Evolutionary conservation across 2,113 vertebrate species (phyloP).

Genomic region (Eubucco bourcierii): DNA sequence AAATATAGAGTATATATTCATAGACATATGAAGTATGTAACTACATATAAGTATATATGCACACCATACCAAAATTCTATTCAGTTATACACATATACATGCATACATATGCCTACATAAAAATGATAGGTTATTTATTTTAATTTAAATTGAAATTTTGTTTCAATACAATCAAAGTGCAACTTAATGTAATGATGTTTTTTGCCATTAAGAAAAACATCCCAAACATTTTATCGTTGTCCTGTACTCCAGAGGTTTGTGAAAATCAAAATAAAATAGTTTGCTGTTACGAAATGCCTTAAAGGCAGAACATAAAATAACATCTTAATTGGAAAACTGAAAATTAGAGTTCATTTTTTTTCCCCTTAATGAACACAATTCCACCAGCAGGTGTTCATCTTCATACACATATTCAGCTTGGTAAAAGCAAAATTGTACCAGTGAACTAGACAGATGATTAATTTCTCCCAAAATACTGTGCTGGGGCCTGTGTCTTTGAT

Average conservation of each 20-base stretch:
- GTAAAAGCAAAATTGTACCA: not conserved
- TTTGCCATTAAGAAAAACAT: not conserved
- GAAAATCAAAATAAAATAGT: conserved; percentile 1
- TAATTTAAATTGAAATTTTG: not conserved
- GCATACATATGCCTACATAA: rapidly evolving
- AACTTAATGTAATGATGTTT: not conserved
- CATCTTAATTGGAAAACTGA: conserved; percentile 26
- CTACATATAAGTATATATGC: not conserved
- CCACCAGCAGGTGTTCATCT: not conserved
- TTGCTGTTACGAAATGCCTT: not conserved
- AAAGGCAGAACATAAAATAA: conserved; percentile 48
- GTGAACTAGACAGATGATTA: not conserved
- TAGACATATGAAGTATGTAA: not conserved
- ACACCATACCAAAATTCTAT: not conserved
- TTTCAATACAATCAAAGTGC: not conserved
- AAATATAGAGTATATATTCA: not conserved
- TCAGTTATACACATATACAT: not conserved
- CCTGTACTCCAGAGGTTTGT: not conserved
- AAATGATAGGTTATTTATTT: not conserved
- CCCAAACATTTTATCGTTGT: not conserved
- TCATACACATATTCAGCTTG: not conserved
- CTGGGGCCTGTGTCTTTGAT: not conserved
- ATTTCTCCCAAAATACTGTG: not conserved
- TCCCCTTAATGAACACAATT: not conserved
- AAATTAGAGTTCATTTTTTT: conserved; percentile 13